Evolutionary conservation across 2,797 vertebrate genomes (phyloP), one percentile per base, ranked within the genome.

Genomic region (Acipenser transmontanus): DNA sequence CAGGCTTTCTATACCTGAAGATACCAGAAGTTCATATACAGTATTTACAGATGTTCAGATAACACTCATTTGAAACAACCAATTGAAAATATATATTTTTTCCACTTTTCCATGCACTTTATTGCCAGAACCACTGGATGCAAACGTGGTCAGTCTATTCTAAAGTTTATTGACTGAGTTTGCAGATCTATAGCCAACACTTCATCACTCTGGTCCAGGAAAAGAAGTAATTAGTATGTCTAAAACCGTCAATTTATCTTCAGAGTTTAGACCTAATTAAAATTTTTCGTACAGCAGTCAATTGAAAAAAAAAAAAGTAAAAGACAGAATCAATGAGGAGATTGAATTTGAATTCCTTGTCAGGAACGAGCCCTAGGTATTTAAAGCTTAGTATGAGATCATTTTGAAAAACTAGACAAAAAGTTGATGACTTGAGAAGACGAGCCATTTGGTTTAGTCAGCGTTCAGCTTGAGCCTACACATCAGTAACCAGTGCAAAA

Each of bases 261-360:
- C 34, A 34, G 34, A 34, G 34, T 34, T 34, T 34, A 34, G 34
- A 34, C 34, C 34, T 34, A 34, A 34, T 34, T 34, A 34, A 3
- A 34, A 3, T 4, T 34, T 34, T 34, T 34, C 4, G 34, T 34
- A 34, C 17, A 17, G 17, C 17, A 17, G 17, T 17, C 17, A 17
- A 17, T 17, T 17, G 17, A 17, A 17, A 17, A 17, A 17, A 17
- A 17, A 17, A 34, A 34, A 34, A 34, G 20, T 34, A 34, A 34
- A 34, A 34, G 34, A 17, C 47, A 57, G 48, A 68, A 60, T 64
- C 67, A 64, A 14, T 59, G 67, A 50, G 10, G 48, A 54, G 12
- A 61, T 14, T 50, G 68, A 60, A 60, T 64, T 51, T 54, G 59
- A 65, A 69, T 69, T 69, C 12, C 61, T 69, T 49, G 50, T 56